Evolutionary conservation across 2,797 vertebrate genomes (phyloP), one percentile per base, ranked within the genome.

Genomic region (Cryptoblepharus egeriae): DNA sequence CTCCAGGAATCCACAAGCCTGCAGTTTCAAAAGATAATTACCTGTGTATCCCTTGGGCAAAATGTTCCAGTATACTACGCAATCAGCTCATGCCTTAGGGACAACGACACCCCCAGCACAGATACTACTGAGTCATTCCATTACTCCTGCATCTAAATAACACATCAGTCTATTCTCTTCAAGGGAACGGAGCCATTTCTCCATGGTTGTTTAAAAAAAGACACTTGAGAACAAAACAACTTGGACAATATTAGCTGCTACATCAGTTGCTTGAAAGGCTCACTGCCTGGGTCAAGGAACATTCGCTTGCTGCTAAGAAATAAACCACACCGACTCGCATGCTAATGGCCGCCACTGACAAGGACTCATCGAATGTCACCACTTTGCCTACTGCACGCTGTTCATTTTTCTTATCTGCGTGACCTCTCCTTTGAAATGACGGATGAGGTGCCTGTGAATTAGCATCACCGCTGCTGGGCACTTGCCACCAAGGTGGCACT

Each of bases 111-210:
- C 89, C 87, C 85, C 90, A 82, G 94, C 85, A 87, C 18, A 20
- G 91, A 89, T 91, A 91, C 81, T 84, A 93, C 39, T 82, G 91
- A 95, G 91, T 93, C 92, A 94, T 89, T 92, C 83, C 89, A 89
- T 93, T 92, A 94, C 94, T 92, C 91, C 90, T 93, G 92, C 87
- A 92, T 87, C 94, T 93, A 94, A 95, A 95, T 95, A 91, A 94
- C 93, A 87, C 93, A 94, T 94, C 94, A 85, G 90, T 94, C 90
- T 88, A 91, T 92, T 94, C 90, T 91, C 90, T 93, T 92, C 91
- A 94, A 75, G 78, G 87, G 91, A 93, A 93, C 83, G 75, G 12
- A 79, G 82, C 88, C 90, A 87, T 82, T 92, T 91, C 92, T 93
- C 94, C 92, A 69, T 81, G 84, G 83, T 42, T 42, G 4, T 42